Percentiles rank a stretch among this genome's conserved stretches.
Evolutionary conservation across 2,888 invertebrate genomes (phyloP).

Genomic region (Stenodema calcarata): DNA sequence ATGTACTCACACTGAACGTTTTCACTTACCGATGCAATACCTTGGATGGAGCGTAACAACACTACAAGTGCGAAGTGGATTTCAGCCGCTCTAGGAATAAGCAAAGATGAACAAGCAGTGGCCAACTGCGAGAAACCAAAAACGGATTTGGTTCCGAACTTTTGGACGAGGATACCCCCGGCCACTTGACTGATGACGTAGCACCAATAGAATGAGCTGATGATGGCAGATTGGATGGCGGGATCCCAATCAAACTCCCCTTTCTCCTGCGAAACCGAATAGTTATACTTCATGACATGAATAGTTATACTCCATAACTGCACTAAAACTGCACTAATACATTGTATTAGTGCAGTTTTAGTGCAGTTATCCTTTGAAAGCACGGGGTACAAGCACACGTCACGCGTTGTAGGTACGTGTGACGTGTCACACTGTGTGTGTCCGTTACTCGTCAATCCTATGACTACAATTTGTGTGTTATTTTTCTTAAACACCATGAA

Average conservation of each 20-base stretch:
- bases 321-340: too few relatives aligned
- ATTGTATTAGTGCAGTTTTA: too few relatives aligned
- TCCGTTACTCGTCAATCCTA: too few relatives aligned
- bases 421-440: too few relatives aligned
- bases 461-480: too few relatives aligned
- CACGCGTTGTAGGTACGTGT: too few relatives aligned
- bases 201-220: conserved; percentile 76
- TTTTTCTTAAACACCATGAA: too few relatives aligned
- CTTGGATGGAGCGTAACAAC: conserved; percentile 70
- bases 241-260: conserved; percentile 73
- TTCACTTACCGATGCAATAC: conserved; percentile 70
- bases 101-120: conserved; percentile 72
- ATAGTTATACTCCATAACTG: too few relatives aligned
- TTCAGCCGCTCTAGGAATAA: conserved; percentile 71
- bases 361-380: too few relatives aligned
- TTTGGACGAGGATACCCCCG: conserved; percentile 74
- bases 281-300: too few relatives aligned
- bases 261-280: conserved; percentile 60
- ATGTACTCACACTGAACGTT: too few relatives aligned
- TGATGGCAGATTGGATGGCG: conserved; percentile 69
- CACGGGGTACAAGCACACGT: too few relatives aligned
- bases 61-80: conserved; percentile 70
- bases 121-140: conserved; percentile 74
- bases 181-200: conserved; percentile 74
- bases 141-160: conserved; percentile 73